Conservation (phyloP, 2,888 invertebrate genomes). For the Apomyelois bistriatella region DNA sequence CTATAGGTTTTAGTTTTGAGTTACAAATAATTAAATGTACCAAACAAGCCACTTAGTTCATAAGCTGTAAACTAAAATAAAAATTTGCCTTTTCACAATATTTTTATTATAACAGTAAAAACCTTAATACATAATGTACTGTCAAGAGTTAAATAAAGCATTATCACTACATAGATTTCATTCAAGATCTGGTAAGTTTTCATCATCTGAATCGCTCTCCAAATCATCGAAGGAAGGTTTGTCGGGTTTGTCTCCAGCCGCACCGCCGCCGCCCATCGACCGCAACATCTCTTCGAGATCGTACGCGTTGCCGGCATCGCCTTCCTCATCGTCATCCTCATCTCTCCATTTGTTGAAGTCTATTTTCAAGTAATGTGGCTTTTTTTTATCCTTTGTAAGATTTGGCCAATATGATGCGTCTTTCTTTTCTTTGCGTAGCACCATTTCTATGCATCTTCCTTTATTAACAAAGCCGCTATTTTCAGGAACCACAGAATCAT, state of each 20-base stretch:
- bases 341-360: conserved; percentile 99
- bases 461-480: conserved; percentile 86
- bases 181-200: conserved; percentile 87
- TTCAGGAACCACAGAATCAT: conserved; percentile 89
- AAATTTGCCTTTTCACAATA: conserved; percentile 32
- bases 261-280: conserved; percentile 82
- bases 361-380: conserved; percentile 97
- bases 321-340: conserved; percentile 93
- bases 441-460: conserved; percentile 87
- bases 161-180: conserved; percentile 59
- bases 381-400: conserved; percentile 91
- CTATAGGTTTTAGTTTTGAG: neutral
- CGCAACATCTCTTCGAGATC: conserved; percentile 87
- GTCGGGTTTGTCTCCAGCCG: conserved; percentile 67
- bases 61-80: conserved; percentile 9
- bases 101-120: conserved; percentile 77
- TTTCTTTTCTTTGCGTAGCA: conserved; percentile 85
- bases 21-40: conserved; percentile 9
- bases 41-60: neutral
- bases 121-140: conserved; percentile 73
- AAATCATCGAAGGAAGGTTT: conserved; percentile 88
- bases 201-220: conserved; percentile 90
- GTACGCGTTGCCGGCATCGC: conserved; percentile 56
- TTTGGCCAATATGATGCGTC: conserved; percentile 92
- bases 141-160: conserved; percentile 48